Evolutionary conservation across 1,140 invertebrate genomes (phyloP), one percentile per base, ranked within the genome.

Genomic region (Arctopsyche grandis): DNA sequence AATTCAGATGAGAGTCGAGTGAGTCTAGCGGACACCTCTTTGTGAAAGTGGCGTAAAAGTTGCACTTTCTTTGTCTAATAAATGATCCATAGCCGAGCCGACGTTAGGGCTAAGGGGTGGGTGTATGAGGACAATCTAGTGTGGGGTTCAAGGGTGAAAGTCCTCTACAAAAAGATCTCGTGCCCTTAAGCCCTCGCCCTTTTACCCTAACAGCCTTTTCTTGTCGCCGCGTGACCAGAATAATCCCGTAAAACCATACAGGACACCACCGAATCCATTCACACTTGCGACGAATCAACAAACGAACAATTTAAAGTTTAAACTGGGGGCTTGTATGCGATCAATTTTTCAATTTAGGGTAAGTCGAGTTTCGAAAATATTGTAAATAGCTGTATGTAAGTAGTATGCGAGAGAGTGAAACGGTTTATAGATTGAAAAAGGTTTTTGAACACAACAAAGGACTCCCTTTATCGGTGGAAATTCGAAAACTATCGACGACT

Each of bases 161-260:
- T 52, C 56, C 74, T 76, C 29, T 63, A 76, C 74, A 76, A 76
- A 76, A 76, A 76, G 74, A 76, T 76, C 58, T 22, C 12, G 75
- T 48, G 75, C 38, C 75, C 75, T 77, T 52, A 60, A 46, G 63
- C 69, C 77, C 69, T 71, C 77, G 77, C 77, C 77, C 77, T 78
- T 60, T 78, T 70, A 73, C 66, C 77, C 79, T 80, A 80, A 80
- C 79, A 80, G 79, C 79, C 75, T 80, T 80, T 76, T 80, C 79
- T 73, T 80, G 79, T 80, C 52, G 52, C 74, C 14, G 56, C 79
- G 79, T 80, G 79, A 80, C 66, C 74, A 21, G 79, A 71, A 77
- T 77, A 46, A 63, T 43, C 21, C 16, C 16, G 22, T 16, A 38
- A n/a, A 9, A 10, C 24, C 66, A 44, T 22, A 9, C n/a, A 29